Evolutionary conservation across 2,888 invertebrate species (phyloP).

Genomic region (Caenorhabditis becei): DNA sequence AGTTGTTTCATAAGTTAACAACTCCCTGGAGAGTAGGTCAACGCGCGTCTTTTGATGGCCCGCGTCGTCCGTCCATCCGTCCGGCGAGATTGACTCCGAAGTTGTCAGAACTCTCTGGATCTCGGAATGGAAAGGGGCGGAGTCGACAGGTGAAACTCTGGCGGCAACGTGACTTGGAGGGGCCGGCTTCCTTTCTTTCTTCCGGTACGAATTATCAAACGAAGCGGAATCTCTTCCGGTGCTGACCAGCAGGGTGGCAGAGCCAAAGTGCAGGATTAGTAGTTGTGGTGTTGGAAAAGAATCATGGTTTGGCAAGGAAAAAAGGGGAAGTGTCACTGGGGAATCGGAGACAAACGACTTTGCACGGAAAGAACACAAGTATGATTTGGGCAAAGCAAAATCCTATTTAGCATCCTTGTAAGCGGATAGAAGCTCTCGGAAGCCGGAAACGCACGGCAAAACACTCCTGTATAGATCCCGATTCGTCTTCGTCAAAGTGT

Average conservation of each 20-base stretch:
- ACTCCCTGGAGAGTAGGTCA: constrained; percentile 54
- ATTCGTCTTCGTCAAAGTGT: constrained; percentile 13
- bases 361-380: constrained; percentile 24
- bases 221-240: constrained; percentile 52
- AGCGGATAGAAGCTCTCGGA: too few species aligned
- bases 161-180: constrained; percentile 24
- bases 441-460: too few species aligned
- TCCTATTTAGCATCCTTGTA: constrained; percentile 18
- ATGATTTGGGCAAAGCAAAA: constrained; percentile 15
- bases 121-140: constrained; percentile 9
- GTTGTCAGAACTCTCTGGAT: constrained; percentile 13
- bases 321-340: constrained; percentile 22
- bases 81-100: constrained; percentile 33
- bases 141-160: constrained; percentile 45
- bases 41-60: constrained; percentile 43
- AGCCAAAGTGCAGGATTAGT: constrained; percentile 49
- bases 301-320: constrained; percentile 18
- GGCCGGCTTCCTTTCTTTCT: constrained; percentile 9
- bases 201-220: constrained; percentile 54
- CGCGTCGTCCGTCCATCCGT: not conserved
- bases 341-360: constrained; percentile 48
- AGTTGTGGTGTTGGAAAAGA: constrained; percentile 22
- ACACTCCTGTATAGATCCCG: constrained; percentile 5
- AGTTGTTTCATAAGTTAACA: constrained; percentile 64
- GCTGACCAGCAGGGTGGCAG: constrained; percentile 21